A percentile compares a stretch with the other conserved stretches of the same genome.
phyloP scores from a whole-genome alignment of 2,888 invertebrate genomes.

The Amblyjoppa fuscipennis region DNA sequence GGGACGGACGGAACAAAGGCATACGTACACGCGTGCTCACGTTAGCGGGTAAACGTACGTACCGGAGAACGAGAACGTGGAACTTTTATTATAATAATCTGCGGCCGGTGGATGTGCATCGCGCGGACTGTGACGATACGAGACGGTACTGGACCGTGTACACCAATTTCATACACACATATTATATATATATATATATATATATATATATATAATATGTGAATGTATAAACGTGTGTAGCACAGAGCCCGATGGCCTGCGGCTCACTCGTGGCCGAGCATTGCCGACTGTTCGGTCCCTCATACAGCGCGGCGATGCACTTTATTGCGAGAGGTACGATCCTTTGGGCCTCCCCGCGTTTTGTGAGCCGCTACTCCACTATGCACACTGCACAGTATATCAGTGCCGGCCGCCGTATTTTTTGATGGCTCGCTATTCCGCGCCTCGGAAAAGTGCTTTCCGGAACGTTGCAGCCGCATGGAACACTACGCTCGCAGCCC shows the following conservation, averaged over 20 bases:
- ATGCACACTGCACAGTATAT: conserved; percentile 15
- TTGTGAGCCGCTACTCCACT: conserved; percentile 32
- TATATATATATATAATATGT: neutral
- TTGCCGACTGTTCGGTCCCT: conserved; percentile 63
- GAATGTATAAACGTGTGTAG: neutral
- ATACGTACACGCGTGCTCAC: conserved; percentile 30
- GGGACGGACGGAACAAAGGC: conserved; percentile 46
- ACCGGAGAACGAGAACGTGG: conserved; percentile 72
- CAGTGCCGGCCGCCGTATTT: conserved; percentile 1
- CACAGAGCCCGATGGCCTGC: conserved; percentile 23
- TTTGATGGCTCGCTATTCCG: conserved; percentile 38
- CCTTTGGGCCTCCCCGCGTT: conserved; percentile 28
- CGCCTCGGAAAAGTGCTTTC: conserved; percentile 30
- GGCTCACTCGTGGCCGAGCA: conserved; percentile 60
- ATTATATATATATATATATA: conserved; percentile 11
- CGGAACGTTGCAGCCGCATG: conserved; percentile 16
- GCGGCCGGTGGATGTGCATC: conserved; percentile 62
- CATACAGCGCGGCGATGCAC: conserved; percentile 68
- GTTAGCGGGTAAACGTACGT: conserved; percentile 54
- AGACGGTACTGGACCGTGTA: conserved; percentile 29
- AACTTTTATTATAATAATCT: conserved; percentile 81
- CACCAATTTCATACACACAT: neutral
- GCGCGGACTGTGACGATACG: conserved; percentile 46
- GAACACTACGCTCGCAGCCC: neutral
- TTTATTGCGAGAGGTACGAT: conserved; percentile 71